Evolutionary conservation across 2,888 invertebrate species (phyloP), one percentile per base, ranked within the genome.

Genomic region (Trissonchulus sp.): DNA sequence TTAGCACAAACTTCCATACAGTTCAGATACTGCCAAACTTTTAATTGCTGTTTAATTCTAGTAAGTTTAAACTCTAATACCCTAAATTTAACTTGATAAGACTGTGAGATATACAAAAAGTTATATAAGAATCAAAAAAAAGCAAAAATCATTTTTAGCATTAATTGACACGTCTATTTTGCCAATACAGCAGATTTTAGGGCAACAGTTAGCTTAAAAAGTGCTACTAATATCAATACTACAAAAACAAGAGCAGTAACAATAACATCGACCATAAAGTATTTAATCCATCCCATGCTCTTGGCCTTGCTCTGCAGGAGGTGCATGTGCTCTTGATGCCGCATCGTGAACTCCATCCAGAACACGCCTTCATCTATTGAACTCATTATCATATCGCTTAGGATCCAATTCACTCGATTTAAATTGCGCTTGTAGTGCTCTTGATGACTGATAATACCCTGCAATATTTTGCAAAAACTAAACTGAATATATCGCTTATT

Each of bases 301-400:
- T 34, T 30, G 8, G 33, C 68, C n/a, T 34, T 30, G 35, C 31
- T 65, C n/a, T 30, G 8, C 35, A 65, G 35, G 8, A 65, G n/a
- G 35, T 65, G 68, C 28, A 65, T 15, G 35, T 65, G 68, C 8
- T 65, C 35, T 15, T 8, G 8, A n/a, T 65, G 68, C 35, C n/a
- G 8, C n/a, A 65, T 33, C 8, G 71, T 35, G 34, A 69, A 69
- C 34, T 69, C 71, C n/a, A 69, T 69, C 71, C 34, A 34, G 34
- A 36, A n/a, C 23, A 36, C 33, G 23, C 31, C 71, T 23, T 36
- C 37, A 33, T 69, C 31, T 8, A 69, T 2, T 3, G 28, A n/a
- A 18, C n/a, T 28, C 3, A 23, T 23, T 8, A 69, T 8, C n/a
- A 69, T n/a, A 36, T 69, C 71, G 8, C 37, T 36, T 35, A 69